phyloP scores from a whole-genome alignment of 2,113 vertebrate species.

The Thermophis baileyi region DNA sequence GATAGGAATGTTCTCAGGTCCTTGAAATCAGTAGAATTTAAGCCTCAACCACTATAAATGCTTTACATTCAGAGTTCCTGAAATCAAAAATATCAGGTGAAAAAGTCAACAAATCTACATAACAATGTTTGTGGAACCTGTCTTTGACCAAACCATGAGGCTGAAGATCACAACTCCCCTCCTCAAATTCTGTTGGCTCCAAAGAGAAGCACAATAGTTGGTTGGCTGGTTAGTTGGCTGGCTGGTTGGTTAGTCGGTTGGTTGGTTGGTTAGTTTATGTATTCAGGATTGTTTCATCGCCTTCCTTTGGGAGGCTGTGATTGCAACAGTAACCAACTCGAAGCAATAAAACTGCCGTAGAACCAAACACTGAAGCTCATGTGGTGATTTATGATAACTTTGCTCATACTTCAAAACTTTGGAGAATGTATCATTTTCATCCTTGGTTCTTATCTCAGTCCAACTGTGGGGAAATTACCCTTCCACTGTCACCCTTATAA shows the following conservation, averaged over 20 bases:
- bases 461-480: conserved; percentile 17
- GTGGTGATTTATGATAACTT: background rate
- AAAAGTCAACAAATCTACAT: background rate
- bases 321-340: background rate
- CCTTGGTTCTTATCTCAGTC: conserved; percentile 37
- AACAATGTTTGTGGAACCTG: background rate
- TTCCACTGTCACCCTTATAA: conserved; percentile 39
- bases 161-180: background rate
- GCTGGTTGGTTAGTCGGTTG: background rate
- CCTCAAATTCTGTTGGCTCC: background rate
- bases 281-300: background rate
- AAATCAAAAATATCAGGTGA: background rate
- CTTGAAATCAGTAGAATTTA: background rate
- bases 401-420: background rate
- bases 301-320: background rate
- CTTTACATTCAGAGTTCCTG: background rate
- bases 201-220: background rate
- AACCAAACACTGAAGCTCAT: conserved; percentile 4
- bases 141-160: fast-evolving
- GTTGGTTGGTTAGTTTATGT: background rate
- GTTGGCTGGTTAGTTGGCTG: too few species aligned
- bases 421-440: conserved; percentile 16
- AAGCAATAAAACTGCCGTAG: background rate
- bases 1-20: background rate
- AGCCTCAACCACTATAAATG: background rate